These are phyloP conservation scores for Sinosuthora webbiana DNA, from an alignment of 2,113 vertebrate species.

Conservation along the genomic window DNA sequence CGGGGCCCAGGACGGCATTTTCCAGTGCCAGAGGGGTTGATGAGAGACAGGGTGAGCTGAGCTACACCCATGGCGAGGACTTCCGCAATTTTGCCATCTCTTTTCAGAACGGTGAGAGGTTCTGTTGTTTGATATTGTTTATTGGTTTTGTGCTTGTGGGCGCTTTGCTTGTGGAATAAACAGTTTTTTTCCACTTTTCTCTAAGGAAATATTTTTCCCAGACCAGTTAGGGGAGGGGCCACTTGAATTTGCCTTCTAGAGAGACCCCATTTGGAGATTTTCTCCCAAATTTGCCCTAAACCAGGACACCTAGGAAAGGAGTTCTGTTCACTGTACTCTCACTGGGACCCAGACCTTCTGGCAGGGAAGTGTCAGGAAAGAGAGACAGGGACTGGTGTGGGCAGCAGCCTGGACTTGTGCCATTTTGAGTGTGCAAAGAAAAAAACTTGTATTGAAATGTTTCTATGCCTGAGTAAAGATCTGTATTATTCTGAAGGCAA, in stretches of 20 bases:
- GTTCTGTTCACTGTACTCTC: neutral
- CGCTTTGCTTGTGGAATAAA: neutral
- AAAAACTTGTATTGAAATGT: neutral
- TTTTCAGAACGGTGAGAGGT: neutral
- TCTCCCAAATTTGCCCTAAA: neutral
- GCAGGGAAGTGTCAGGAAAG: neutral
- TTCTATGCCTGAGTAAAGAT: neutral
- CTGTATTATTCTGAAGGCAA: neutral
- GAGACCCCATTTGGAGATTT: neutral
- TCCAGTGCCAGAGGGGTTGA: neutral
- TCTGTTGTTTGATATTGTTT: neutral
- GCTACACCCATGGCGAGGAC: neutral
- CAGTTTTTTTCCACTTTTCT: neutral
- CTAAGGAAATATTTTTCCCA: neutral
- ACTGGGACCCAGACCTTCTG: accelerated
- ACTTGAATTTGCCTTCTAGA: neutral
- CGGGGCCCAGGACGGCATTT: neutral
- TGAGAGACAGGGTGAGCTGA: neutral
- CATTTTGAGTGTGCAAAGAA: neutral
- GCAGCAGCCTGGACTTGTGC: neutral
- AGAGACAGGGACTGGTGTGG: too few relatives aligned
- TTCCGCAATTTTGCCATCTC: neutral
- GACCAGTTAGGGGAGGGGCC: neutral
- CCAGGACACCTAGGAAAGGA: neutral
- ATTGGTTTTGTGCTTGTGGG: neutral